These are phyloP conservation scores for Silurus meridionalis DNA, from an alignment of 2,113 vertebrate species.

Conservation along the genomic window DNA sequence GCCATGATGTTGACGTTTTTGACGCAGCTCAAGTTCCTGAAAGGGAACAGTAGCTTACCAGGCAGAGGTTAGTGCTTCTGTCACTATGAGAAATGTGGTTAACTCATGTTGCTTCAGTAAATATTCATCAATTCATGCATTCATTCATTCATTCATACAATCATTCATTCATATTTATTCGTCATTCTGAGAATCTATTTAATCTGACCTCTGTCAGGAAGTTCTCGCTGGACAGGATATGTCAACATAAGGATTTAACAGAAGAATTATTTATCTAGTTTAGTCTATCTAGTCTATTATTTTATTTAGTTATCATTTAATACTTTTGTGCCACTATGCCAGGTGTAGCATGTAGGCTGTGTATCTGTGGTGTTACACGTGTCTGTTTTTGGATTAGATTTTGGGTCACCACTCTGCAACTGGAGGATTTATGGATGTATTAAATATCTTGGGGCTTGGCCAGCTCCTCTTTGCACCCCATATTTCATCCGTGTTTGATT, in stretches of 20 bases:
- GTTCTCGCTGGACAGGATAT: neutral
- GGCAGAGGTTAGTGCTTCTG: conserved; percentile 19
- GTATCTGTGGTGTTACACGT: conserved; percentile 34
- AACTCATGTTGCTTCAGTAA: conserved; percentile 61
- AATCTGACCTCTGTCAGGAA: neutral
- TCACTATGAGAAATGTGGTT: conserved; percentile 57
- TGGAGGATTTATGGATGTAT: conserved; percentile 61
- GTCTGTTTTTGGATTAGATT: conserved; percentile 50
- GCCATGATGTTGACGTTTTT: no score
- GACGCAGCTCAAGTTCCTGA: no score
- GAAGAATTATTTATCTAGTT: neutral
- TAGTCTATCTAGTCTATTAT: neutral
- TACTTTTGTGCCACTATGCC: conserved; percentile 16
- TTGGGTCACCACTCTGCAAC: conserved; percentile 55
- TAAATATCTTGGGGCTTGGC: conserved; percentile 52
- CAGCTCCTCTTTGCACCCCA: conserved; percentile 51
- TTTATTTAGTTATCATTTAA: conserved; percentile 22
- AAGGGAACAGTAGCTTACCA: conserved; percentile 32
- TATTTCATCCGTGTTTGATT: conserved; percentile 57
- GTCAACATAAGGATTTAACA: conserved; percentile 6
- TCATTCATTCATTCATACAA: no score
- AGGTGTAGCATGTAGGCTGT: conserved; percentile 24
- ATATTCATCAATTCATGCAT: conserved; percentile 51
- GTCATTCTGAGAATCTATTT: neutral
- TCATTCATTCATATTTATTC: no score